A percentile compares a stretch with the other conserved stretches of the same genome.
Evolutionary conservation across 2,113 vertebrate species (phyloP).

Genomic region (Callospermophilus lateralis): DNA sequence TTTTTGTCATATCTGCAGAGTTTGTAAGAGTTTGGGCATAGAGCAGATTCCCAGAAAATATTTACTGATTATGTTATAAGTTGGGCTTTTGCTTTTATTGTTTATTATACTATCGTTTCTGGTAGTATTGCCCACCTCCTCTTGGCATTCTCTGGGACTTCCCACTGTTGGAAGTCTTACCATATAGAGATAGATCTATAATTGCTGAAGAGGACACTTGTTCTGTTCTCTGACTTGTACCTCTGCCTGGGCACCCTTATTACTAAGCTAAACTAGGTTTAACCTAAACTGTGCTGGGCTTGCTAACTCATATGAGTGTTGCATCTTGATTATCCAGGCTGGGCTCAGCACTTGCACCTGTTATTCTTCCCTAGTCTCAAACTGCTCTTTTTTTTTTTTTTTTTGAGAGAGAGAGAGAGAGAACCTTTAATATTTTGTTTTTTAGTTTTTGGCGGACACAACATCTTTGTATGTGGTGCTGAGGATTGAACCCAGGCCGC

Average conservation of each 20-base stretch:
- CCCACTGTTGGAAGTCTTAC: not conserved
- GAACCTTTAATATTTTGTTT: too few relatives aligned
- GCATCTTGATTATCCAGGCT: constrained; percentile 19
- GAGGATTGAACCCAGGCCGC: too few relatives aligned
- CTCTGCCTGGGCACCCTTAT: not conserved
- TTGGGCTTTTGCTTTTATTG: constrained; percentile 39
- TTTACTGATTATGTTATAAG: constrained; percentile 2
- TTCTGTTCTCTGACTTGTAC: not conserved
- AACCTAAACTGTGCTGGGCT: not conserved
- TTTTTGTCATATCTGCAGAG: not conserved
- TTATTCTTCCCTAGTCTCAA: constrained; percentile 13
- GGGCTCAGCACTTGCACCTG: constrained; percentile 35
- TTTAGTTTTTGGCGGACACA: too few relatives aligned
- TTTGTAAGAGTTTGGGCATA: not conserved
- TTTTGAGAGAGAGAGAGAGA: too few relatives aligned
- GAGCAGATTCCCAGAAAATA: not conserved
- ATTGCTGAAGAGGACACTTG: not conserved
- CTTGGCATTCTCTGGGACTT: not conserved
- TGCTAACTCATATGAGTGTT: not conserved
- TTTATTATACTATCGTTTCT: constrained; percentile 45
- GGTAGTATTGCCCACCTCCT: constrained; percentile 12
- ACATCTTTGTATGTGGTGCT: too few relatives aligned
- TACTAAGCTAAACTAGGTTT: not conserved
- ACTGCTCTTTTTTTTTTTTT: not conserved
- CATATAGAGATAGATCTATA: not conserved